Conservation (phyloP, 1,140 invertebrate genomes). For the Andrena cerasifolii region DNA sequence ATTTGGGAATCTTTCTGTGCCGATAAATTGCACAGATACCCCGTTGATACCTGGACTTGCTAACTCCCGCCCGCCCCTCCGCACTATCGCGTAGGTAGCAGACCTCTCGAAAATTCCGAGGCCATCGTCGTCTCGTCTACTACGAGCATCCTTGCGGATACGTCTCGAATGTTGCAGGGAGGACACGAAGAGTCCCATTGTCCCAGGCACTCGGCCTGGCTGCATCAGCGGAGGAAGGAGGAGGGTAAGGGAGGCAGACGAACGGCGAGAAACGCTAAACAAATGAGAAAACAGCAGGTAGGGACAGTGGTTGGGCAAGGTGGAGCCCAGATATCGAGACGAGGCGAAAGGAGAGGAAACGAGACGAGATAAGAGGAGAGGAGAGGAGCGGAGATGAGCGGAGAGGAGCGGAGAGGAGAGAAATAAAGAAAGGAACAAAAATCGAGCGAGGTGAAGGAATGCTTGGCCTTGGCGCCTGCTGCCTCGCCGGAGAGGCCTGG, state of each 20-base stretch:
- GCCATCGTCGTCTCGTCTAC: neutral
- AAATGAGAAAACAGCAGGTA: constrained; percentile 47
- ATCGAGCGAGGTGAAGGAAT: constrained; percentile 69
- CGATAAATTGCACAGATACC: no score
- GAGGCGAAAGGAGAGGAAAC: constrained; percentile 11
- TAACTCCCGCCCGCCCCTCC: no score
- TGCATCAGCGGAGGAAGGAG: neutral
- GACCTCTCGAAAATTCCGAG: neutral
- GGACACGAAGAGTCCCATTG: constrained; percentile 33
- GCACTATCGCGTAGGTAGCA: no score
- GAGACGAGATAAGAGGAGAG: constrained; percentile 15
- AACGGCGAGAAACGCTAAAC: constrained; percentile 26
- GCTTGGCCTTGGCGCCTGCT: constrained; percentile 68
- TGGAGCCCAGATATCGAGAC: neutral
- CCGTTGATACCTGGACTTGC: no score
- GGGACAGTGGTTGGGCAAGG: neutral
- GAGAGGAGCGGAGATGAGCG: neutral
- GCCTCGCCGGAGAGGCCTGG: constrained; percentile 27
- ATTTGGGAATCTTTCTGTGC: no score
- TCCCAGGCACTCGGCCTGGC: constrained; percentile 23
- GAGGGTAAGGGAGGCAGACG: neutral
- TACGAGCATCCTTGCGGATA: constrained; percentile 3
- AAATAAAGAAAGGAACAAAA: constrained; percentile 64
- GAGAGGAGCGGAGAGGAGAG: constrained; percentile 17
- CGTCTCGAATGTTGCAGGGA: neutral